A percentile compares a stretch with the other conserved stretches of the same genome.
Evolutionary conservation across 1,140 invertebrate species (phyloP).

Genomic region (Nixonia krombeini): DNA sequence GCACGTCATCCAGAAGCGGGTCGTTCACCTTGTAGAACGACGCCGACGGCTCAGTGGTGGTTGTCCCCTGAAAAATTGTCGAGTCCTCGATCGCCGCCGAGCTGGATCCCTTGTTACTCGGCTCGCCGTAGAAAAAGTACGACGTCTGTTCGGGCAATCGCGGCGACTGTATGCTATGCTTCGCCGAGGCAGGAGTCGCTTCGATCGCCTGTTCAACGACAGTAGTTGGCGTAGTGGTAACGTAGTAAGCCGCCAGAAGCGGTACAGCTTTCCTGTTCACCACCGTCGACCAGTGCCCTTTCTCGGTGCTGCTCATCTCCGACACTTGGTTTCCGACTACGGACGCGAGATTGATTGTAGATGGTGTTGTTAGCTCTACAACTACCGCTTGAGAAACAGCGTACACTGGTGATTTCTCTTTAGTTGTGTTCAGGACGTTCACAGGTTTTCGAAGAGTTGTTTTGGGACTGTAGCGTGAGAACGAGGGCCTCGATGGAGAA

Average conservation of each 20-base stretch:
- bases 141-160: conserved; percentile 56
- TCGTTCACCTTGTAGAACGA: conserved; percentile 47
- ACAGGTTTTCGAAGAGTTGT: conserved; percentile 36
- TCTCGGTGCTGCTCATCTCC: conserved; percentile 37
- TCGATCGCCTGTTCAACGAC: conserved; percentile 65
- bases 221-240: conserved; percentile 72
- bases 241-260: conserved; percentile 73
- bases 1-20: too few species aligned
- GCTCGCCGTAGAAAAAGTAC: conserved; percentile 68
- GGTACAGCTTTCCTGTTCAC: conserved; percentile 73
- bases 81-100: conserved; percentile 46
- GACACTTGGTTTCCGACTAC: conserved; percentile 37
- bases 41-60: conserved; percentile 53
- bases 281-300: conserved; percentile 49
- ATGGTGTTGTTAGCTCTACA: conserved; percentile 48
- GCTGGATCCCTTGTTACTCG: conserved; percentile 59
- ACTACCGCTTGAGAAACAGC: conserved; percentile 55
- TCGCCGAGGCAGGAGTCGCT: conserved; percentile 57
- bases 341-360: conserved; percentile 33
- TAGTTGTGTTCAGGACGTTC: too few species aligned
- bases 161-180: conserved; percentile 33
- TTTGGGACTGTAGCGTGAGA: conserved; percentile 49
- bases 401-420: too few species aligned
- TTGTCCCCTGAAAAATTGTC: conserved; percentile 47
- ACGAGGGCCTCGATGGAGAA: conserved; percentile 17